Conservation (phyloP, 2,113 vertebrate species). For the Mustela lutreola region DNA sequence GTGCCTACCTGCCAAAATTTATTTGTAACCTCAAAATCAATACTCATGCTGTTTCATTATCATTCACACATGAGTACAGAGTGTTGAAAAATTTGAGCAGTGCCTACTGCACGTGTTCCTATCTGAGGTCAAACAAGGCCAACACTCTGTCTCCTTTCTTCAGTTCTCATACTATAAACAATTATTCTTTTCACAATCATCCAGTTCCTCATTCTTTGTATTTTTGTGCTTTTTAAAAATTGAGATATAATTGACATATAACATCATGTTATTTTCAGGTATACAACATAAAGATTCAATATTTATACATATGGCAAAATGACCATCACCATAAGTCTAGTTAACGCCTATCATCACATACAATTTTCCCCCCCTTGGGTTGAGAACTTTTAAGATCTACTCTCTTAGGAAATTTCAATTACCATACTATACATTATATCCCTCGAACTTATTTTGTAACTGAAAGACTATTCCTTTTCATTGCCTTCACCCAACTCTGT, state of each 20-base stretch:
- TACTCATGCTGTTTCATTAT: not conserved
- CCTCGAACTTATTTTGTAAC: not conserved
- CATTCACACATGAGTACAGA: not conserved
- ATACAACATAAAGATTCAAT: not conserved
- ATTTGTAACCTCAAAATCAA: slow-evolving; percentile 36
- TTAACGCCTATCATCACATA: not conserved
- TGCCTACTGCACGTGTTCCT: not conserved
- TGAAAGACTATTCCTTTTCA: not conserved
- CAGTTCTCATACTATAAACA: slow-evolving; percentile 32
- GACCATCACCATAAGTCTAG: not conserved
- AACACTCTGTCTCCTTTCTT: slow-evolving; percentile 4
- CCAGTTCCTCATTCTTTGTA: slow-evolving; percentile 1
- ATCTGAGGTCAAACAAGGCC: slow-evolving; percentile 18
- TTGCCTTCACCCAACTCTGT: not conserved
- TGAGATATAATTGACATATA: not conserved
- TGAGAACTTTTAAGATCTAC: not conserved
- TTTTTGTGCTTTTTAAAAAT: slow-evolving; percentile 39
- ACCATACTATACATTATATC: not conserved
- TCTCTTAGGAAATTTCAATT: not conserved
- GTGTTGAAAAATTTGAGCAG: not conserved
- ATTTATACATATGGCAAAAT: not conserved
- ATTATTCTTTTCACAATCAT: slow-evolving; percentile 25
- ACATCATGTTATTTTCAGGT: not conserved
- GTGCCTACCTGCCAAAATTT: not conserved
- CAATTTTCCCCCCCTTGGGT: not conserved